Evolutionary conservation across 2,888 invertebrate genomes (phyloP), one percentile per base, ranked within the genome.

Genomic region (Caenorhabditis drosophilae): DNA sequence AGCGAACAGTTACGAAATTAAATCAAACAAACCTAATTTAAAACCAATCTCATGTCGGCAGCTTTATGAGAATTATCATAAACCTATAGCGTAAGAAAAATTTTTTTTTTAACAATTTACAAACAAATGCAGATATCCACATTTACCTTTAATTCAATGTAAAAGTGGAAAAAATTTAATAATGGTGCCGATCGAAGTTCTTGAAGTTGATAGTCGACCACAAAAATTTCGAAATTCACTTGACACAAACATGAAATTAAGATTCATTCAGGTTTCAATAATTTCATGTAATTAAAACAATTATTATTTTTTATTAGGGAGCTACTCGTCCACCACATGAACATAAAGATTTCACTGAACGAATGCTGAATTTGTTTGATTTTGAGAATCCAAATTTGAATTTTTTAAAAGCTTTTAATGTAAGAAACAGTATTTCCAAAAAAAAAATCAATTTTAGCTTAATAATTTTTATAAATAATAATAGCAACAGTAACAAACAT

Each of bases 61-160:
- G n/a, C n/a, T n/a, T n/a, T n/a, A n/a, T n/a, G n/a, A n/a, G n/a
- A n/a, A n/a, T n/a, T n/a, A n/a, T n/a, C n/a, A n/a, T n/a, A n/a
- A n/a, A n/a, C n/a, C n/a, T n/a, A n/a, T n/a, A n/a, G n/a, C n/a
- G n/a, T n/a, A n/a, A n/a, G n/a, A n/a, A n/a, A n/a, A n/a, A n/a
- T n/a, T n/a, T n/a, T n/a, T n/a, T n/a, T n/a, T n/a, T n/a, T n/a
- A n/a, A n/a, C n/a, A n/a, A n/a, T n/a, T n/a, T n/a, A 27, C 11
- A 1, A 52, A 11, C 9, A 6, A 11, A 18, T 25, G 56, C n/a
- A 54, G 64, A 7, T 63, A 52, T 40, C 72, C 67, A 0, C 27
- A 54, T 18, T 44, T 73, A 0, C 73, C 67, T 23, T 20, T 73
- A 1, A 56, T 57, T 3, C 12, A 27, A 1, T 67, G 67, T 11